These are phyloP conservation scores for Dromius quadrimaculatus DNA, from an alignment of 2,888 invertebrate species.

Conservation along the genomic window DNA sequence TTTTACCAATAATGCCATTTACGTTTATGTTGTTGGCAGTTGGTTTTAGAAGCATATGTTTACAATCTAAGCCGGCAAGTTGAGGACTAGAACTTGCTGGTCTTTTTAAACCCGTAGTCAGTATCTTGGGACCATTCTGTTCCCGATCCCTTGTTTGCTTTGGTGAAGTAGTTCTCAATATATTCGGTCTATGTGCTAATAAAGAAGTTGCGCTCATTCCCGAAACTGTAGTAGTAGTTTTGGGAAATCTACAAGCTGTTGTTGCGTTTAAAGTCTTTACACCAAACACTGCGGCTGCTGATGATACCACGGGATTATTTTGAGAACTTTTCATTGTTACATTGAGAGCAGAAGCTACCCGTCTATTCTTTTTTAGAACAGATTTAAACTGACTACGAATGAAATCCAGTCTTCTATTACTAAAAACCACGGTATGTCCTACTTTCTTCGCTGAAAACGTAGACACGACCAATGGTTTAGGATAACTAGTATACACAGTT, in stretches of 20 bases:
- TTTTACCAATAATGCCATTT: constrained; percentile 46
- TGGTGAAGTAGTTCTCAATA: constrained; percentile 32
- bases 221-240: constrained; percentile 9
- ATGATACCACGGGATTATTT: background rate
- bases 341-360: background rate
- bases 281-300: constrained; percentile 7
- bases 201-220: constrained; percentile 32
- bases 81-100: constrained; percentile 46
- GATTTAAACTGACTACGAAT: constrained; percentile 69
- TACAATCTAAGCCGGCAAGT: constrained; percentile 36
- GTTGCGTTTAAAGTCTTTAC: constrained; percentile 36
- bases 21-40: constrained; percentile 39
- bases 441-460: constrained; percentile 72
- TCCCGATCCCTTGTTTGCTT: constrained; percentile 15
- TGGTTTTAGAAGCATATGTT: constrained; percentile 44
- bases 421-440: constrained; percentile 70
- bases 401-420: constrained; percentile 68
- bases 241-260: constrained; percentile 14
- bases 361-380: constrained; percentile 59
- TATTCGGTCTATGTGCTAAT: constrained; percentile 45
- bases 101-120: constrained; percentile 44
- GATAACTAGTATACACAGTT: constrained; percentile 68
- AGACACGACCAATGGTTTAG: constrained; percentile 73
- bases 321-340: background rate
- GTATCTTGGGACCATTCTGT: constrained; percentile 40